Conservation (phyloP, 2,113 vertebrate genomes). For the Alligator sinensis region DNA sequence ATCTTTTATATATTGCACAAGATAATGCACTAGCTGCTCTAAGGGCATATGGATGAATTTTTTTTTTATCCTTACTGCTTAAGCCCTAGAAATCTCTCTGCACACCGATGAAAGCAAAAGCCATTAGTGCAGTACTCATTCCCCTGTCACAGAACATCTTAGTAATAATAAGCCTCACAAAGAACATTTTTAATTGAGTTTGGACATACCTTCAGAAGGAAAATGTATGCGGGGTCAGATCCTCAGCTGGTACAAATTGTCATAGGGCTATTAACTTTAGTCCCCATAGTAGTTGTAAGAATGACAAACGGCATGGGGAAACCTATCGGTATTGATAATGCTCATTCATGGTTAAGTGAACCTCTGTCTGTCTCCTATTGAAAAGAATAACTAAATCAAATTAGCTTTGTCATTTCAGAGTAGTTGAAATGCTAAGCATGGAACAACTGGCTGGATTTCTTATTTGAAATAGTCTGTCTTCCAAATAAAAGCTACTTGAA, state of each 20-base stretch:
- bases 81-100: accelerated
- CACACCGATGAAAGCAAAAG: too few species aligned
- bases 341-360: not conserved
- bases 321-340: too few species aligned
- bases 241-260: not conserved
- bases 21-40: not conserved
- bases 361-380: not conserved
- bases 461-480: not conserved
- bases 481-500: not conserved
- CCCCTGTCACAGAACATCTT: not conserved
- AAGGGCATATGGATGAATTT: not conserved
- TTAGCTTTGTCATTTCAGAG: not conserved
- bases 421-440: not conserved
- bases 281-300: not conserved
- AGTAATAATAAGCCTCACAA: too few species aligned
- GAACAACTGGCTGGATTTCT: not conserved
- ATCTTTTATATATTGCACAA: not conserved
- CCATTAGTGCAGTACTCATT: not conserved
- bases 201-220: not conserved
- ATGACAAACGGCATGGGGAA: not conserved
- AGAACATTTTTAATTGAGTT: not conserved
- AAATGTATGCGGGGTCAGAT: not conserved
- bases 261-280: not conserved
- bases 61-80: not conserved
- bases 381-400: not conserved